Evolutionary conservation across 2,888 invertebrate genomes (phyloP).

Genomic region (Eupithecia subumbrata): DNA sequence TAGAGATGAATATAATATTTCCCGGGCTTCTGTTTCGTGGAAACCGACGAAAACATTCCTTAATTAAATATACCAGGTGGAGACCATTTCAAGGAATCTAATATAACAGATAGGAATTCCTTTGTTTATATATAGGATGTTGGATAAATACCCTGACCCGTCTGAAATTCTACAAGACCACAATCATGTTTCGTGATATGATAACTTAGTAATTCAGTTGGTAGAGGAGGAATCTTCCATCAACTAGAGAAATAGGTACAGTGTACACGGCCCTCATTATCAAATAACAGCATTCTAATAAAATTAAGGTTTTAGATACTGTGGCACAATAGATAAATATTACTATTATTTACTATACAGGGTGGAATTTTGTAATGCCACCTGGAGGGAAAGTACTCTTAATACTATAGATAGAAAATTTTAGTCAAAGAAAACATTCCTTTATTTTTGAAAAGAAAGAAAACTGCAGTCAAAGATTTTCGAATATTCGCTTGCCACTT

Average conservation of each 20-base stretch:
- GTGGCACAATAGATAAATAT: too few relatives aligned
- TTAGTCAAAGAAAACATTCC: too few relatives aligned
- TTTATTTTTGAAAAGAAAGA: too few relatives aligned
- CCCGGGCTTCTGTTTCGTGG: constrained; percentile 51
- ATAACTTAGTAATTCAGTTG: constrained; percentile 1
- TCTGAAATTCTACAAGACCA: background rate
- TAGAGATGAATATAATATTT: constrained; percentile 60
- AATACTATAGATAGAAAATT: too few relatives aligned
- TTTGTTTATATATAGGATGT: constrained; percentile 49
- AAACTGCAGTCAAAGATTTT: too few relatives aligned
- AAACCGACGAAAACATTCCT: constrained; percentile 63
- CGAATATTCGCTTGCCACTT: too few relatives aligned
- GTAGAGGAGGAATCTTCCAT: background rate
- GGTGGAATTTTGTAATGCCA: too few relatives aligned
- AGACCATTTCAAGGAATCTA: constrained; percentile 61
- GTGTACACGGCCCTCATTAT: background rate
- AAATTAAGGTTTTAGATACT: background rate
- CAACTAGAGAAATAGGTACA: background rate
- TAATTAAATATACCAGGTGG: constrained; percentile 73
- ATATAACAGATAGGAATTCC: constrained; percentile 65
- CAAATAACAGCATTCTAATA: background rate
- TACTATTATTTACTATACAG: too few relatives aligned
- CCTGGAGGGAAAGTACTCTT: too few relatives aligned
- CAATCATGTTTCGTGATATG: constrained; percentile 2
- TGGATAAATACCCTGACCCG: constrained; percentile 14